Conservation (phyloP, 2,888 invertebrate genomes). For the Emesis castigata region DNA sequence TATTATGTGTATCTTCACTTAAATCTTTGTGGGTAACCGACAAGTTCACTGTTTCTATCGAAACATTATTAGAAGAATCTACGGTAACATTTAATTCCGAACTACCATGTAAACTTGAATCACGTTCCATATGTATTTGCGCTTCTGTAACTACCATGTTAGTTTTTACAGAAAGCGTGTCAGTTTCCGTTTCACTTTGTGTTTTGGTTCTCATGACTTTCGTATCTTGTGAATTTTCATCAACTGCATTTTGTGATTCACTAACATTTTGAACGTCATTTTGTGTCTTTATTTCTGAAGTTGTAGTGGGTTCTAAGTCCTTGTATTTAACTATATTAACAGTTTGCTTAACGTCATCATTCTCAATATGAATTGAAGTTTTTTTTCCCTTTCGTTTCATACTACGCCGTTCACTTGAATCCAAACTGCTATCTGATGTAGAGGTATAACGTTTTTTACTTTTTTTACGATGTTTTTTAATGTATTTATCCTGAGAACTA, state of each 20-base stretch:
- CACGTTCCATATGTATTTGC: constrained; percentile 85
- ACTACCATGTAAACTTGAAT: constrained; percentile 80
- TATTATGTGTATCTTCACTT: constrained; percentile 70
- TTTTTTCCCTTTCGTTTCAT: constrained; percentile 84
- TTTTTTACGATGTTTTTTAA: constrained; percentile 80
- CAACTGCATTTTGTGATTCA: constrained; percentile 59
- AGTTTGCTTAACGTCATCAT: constrained; percentile 82
- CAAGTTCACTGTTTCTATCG: constrained; percentile 81
- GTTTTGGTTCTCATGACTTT: constrained; percentile 76
- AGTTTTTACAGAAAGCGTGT: constrained; percentile 83
- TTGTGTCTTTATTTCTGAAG: constrained; percentile 62
- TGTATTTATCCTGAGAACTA: constrained; percentile 78
- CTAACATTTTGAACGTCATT: constrained; percentile 66
- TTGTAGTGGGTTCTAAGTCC: constrained; percentile 69
- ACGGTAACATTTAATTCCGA: constrained; percentile 83
- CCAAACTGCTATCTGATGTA: constrained; percentile 82
- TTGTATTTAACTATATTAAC: constrained; percentile 84
- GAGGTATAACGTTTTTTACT: constrained; percentile 81
- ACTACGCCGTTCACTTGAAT: constrained; percentile 80
- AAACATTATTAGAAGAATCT: constrained; percentile 83
- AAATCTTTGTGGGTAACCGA: constrained; percentile 78
- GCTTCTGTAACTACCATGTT: constrained; percentile 86
- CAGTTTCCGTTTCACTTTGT: constrained; percentile 84
- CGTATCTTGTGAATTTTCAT: constrained; percentile 73
- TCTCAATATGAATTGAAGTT: constrained; percentile 83